phyloP scores from a whole-genome alignment of 1,140 invertebrate species.

The Arion vulgaris region DNA sequence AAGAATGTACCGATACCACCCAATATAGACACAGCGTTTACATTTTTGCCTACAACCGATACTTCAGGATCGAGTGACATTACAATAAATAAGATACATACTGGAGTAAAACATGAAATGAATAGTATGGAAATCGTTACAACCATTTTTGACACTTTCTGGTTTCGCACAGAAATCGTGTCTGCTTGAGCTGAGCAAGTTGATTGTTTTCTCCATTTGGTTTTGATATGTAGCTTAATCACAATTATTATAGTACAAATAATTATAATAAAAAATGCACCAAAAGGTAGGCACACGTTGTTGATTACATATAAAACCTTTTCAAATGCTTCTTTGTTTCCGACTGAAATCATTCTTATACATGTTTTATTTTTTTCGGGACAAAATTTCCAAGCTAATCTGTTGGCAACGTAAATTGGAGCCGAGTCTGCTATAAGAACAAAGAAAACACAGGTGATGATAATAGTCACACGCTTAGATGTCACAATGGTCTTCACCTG shows the following conservation, averaged over 20 bases:
- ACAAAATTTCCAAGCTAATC: no score
- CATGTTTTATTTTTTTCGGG: no score
- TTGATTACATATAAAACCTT: not conserved
- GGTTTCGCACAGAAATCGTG: not conserved
- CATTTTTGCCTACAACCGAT: not conserved
- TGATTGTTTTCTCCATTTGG: not conserved
- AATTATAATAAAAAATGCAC: not conserved
- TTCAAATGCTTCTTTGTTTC: not conserved
- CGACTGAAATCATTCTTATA: not conserved
- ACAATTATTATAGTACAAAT: not conserved
- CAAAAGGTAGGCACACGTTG: not conserved
- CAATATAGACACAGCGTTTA: not conserved
- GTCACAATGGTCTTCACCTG: not conserved
- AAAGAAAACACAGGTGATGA: not conserved
- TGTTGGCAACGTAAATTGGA: not conserved
- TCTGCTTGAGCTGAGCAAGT: not conserved
- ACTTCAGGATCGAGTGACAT: no score
- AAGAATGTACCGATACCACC: not conserved
- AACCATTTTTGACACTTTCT: no score
- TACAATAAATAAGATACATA: not conserved
- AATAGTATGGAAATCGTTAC: not conserved
- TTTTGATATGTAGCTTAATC: not conserved
- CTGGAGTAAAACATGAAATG: not conserved
- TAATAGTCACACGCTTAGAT: no score
- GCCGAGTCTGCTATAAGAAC: not conserved